Conservation (phyloP, 2,113 vertebrate species). For the Myiopsitta monachus region DNA sequence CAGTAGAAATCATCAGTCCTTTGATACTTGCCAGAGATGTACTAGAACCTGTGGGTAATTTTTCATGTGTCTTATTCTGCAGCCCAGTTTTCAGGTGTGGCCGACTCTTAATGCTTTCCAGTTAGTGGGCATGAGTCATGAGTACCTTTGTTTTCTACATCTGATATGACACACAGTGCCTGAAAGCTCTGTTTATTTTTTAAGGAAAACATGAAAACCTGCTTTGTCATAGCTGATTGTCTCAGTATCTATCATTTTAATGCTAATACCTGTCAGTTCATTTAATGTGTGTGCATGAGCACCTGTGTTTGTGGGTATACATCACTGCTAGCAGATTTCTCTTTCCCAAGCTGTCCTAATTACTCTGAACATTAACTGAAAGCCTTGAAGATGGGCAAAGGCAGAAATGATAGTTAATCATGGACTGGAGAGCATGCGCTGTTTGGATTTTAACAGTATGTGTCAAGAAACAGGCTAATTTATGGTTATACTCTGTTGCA, state of each 20-base stretch:
- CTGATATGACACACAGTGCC: neutral
- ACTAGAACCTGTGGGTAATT: neutral
- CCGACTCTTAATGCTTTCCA: neutral
- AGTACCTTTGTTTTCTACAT: conserved; percentile 8
- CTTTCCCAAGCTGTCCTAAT: neutral
- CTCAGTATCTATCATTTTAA: neutral
- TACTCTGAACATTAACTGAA: neutral
- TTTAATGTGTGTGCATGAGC: neutral
- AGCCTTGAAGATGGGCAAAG: neutral
- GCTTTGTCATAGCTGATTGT: neutral
- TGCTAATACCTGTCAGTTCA: neutral
- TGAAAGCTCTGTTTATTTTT: conserved; percentile 31
- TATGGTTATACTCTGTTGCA: neutral
- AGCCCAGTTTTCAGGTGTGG: conserved; percentile 31
- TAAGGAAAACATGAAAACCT: neutral
- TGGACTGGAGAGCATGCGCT: neutral
- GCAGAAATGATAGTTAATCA: neutral
- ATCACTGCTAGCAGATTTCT: neutral
- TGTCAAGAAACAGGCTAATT: neutral
- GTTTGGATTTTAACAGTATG: neutral
- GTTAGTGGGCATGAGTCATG: conserved; percentile 1
- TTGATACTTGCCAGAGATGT: conserved; percentile 20
- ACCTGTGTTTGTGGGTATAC: neutral
- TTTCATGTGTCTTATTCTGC: neutral
- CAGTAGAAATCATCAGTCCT: conserved; percentile 9